Conservation (phyloP, 2,888 invertebrate species). For the Drosophila quinaria region DNA sequence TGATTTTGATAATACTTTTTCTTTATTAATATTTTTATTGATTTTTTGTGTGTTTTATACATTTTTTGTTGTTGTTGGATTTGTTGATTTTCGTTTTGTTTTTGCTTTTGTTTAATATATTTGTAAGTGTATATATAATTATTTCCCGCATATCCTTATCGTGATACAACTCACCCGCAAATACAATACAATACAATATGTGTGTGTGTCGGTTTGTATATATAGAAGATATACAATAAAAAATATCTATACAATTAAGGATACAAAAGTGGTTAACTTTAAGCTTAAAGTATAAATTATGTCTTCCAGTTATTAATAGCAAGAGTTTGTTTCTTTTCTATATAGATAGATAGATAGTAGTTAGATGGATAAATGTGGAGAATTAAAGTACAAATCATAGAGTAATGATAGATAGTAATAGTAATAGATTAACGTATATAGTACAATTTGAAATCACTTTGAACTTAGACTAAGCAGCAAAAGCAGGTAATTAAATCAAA, state of each 20-base stretch:
- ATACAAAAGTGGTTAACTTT: slow-evolving; percentile 76
- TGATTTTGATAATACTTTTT: slow-evolving; percentile 75
- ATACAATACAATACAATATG: slow-evolving; percentile 54
- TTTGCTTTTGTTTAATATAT: slow-evolving; percentile 65
- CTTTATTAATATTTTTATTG: slow-evolving; percentile 76
- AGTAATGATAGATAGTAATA: slow-evolving; percentile 48
- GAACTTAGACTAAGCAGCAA: slow-evolving; percentile 63
- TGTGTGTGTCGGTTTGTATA: slow-evolving; percentile 51
- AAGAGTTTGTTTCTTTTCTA: slow-evolving; percentile 34
- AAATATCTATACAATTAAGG: slow-evolving; percentile 77
- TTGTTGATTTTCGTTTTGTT: slow-evolving; percentile 39
- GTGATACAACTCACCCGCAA: slow-evolving; percentile 74
- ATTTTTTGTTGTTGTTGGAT: slow-evolving; percentile 52
- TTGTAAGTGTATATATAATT: slow-evolving; percentile 33
- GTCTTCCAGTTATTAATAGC: slow-evolving; percentile 73
- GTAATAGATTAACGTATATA: slow-evolving; percentile 45
- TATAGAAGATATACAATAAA: slow-evolving; percentile 66
- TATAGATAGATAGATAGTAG: slow-evolving; percentile 32
- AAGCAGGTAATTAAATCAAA: slow-evolving; percentile 49
- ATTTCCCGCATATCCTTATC: slow-evolving; percentile 74
- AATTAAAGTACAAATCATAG: slow-evolving; percentile 61
- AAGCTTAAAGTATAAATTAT: slow-evolving; percentile 68
- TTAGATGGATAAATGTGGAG: slow-evolving; percentile 41
- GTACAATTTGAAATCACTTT: slow-evolving; percentile 78
- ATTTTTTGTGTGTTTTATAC: slow-evolving; percentile 74